A percentile compares a stretch with the other conserved stretches of the same genome.
Evolutionary conservation across 37 sponge, comb jelly and placozoan genomes (phyloP).

Genomic region (Beroe ovata): DNA sequence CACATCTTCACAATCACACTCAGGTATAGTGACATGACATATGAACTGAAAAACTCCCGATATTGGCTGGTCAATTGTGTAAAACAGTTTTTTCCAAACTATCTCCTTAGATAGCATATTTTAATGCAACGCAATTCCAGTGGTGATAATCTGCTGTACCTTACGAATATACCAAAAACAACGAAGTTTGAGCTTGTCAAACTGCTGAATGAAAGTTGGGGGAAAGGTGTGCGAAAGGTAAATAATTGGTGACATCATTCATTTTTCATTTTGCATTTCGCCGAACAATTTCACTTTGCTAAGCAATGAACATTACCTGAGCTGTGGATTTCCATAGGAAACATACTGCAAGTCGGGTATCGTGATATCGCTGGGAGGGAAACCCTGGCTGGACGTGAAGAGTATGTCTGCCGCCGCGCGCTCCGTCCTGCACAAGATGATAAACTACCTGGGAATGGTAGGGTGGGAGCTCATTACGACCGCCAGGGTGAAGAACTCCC

Average conservation of each 20-base stretch:
- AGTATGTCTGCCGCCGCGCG: constrained; percentile 44
- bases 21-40: not conserved
- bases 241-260: no score
- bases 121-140: no score
- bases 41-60: no score
- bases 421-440: constrained; percentile 32
- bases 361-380: constrained; percentile 53
- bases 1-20: constrained; percentile 63
- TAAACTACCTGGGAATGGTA: constrained; percentile 53
- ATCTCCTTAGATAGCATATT: no score
- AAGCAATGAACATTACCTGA: no score
- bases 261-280: no score
- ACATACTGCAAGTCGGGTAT: constrained; percentile 47
- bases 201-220: constrained; percentile 47
- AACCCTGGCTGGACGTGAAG: constrained; percentile 64
- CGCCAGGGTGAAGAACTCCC: constrained; percentile 23
- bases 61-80: no score
- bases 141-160: constrained; percentile 53
- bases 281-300: no score
- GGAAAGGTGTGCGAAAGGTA: constrained; percentile 51
- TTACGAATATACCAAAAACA: constrained; percentile 42
- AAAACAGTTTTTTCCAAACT: no score
- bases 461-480: constrained; percentile 55
- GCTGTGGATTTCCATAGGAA: no score
- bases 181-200: constrained; percentile 47